phyloP scores from a whole-genome alignment of 2,888 invertebrate species.

The Caenorhabditis sulstoni region DNA sequence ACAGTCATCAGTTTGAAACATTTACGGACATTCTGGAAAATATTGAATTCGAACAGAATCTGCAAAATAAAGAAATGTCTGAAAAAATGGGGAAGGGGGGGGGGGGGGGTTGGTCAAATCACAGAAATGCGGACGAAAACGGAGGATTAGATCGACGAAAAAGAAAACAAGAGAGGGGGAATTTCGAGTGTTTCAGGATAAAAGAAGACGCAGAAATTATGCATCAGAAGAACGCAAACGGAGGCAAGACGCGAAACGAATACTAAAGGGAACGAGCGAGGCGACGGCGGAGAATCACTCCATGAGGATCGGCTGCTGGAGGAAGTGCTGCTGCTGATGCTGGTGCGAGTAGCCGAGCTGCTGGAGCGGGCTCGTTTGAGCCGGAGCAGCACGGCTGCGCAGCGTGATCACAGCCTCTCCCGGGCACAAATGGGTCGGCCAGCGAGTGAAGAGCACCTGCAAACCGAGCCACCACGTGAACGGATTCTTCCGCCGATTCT shows the following conservation, averaged over 20 bases:
- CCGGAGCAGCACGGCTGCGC: conserved; percentile 54
- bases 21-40: not conserved
- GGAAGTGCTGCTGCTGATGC: conserved; percentile 20
- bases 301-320: conserved; percentile 45
- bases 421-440: conserved; percentile 54
- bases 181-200: conserved; percentile 3
- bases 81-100: not conserved
- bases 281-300: conserved; percentile 10
- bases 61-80: conserved; percentile 15
- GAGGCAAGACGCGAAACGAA: conserved; percentile 38
- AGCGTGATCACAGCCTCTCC: conserved; percentile 69
- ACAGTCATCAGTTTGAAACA: too few relatives aligned
- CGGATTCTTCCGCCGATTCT: conserved; percentile 9
- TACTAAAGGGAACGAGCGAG: conserved; percentile 15
- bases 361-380: conserved; percentile 37
- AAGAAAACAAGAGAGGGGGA: not conserved
- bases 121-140: conserved; percentile 34
- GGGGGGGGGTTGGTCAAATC: conserved; percentile 17
- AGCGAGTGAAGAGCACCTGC: conserved; percentile 68
- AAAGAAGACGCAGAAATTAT: conserved; percentile 29
- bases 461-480: conserved; percentile 2
- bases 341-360: conserved; percentile 13
- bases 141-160: conserved; percentile 8
- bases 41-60: too few relatives aligned
- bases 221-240: conserved; percentile 16